Evolutionary conservation across 2,113 vertebrate species (phyloP), one percentile per base, ranked within the genome.

Genomic region (Probosciger aterrimus): DNA sequence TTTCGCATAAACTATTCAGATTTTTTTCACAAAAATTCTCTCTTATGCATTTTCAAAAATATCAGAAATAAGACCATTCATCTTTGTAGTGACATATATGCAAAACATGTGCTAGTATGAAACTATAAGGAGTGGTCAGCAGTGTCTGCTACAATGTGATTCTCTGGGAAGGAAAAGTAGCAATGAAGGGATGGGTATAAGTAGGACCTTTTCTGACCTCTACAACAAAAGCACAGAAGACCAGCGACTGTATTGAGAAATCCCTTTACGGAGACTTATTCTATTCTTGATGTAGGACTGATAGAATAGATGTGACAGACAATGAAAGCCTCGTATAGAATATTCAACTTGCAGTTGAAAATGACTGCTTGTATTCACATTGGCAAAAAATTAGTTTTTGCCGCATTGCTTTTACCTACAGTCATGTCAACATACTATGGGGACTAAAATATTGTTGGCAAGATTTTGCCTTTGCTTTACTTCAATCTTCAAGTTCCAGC

Each of bases 111-210:
- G 22, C 3, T 33, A 59, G 4, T 12, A 67, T 35, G n/a, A 89
- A 75, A 76, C 50, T 18, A 22, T 47, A 68, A 57, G 17, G 12
- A 52, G 11, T 44, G 18, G 15, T 64, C 20, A 68, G 28, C 24
- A 44, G 16, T 25, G 16, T 16, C 19, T 63, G 13, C 17, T 91
- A 16, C 20, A 57, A 25, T 47, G 28, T 18, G 44, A 70, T 9
- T 7, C 7, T 33, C 30, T 44, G 10, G 4, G 19, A 74, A 82
- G n/a, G 7, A 71, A 33, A 4, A 35, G 30, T 11, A 35, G 8
- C 2, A 3, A 6, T 8, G 16, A 18, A 49, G 5, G 8, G 11
- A 39, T 3, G 2, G 5, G 4, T 37, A 30, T 9, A 9, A 39
- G 6, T 18, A 62, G 12, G 22, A 39, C 12, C 3, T 37, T 83